Percentiles rank a stretch among this genome's conserved stretches.
These are phyloP conservation scores for Emydura subglobosa DNA, from an alignment of 2,113 vertebrate genomes.

Conservation along the genomic window DNA sequence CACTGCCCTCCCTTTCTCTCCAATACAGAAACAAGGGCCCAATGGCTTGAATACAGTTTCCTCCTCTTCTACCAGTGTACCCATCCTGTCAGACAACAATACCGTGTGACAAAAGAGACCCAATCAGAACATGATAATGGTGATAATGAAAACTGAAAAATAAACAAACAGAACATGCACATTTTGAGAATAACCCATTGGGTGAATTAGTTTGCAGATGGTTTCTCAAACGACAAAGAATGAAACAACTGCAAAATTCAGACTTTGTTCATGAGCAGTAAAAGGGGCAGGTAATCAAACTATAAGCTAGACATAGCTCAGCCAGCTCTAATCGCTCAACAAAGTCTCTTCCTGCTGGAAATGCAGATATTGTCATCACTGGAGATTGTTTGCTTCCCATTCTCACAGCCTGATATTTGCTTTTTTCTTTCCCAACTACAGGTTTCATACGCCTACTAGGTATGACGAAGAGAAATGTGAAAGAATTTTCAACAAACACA, in stretches of 20 bases:
- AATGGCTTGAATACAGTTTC: not conserved
- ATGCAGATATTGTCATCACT: not conserved
- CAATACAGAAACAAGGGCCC: not conserved
- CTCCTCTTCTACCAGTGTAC: not conserved
- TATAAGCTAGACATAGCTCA: not conserved
- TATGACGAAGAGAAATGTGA: conserved; percentile 9
- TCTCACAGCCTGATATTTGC: not conserved
- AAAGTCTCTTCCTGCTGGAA: not conserved
- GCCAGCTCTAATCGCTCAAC: not conserved
- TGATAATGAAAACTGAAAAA: not conserved
- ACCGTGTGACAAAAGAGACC: not conserved
- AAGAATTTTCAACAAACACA: conserved; percentile 27
- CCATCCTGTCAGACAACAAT: not conserved
- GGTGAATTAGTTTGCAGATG: not conserved
- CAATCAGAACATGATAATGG: not conserved
- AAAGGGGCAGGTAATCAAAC: not conserved
- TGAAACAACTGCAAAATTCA: not conserved
- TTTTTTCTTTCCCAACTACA: conserved; percentile 5
- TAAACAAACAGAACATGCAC: not conserved
- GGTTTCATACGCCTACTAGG: accelerated
- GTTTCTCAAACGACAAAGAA: not conserved
- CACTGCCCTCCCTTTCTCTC: not conserved
- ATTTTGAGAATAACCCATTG: not conserved
- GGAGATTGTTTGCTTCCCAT: not conserved
- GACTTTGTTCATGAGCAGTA: not conserved